These are phyloP conservation scores for Drosophila kohkoa DNA, from an alignment of 1,140 invertebrate species.

Conservation along the genomic window DNA sequence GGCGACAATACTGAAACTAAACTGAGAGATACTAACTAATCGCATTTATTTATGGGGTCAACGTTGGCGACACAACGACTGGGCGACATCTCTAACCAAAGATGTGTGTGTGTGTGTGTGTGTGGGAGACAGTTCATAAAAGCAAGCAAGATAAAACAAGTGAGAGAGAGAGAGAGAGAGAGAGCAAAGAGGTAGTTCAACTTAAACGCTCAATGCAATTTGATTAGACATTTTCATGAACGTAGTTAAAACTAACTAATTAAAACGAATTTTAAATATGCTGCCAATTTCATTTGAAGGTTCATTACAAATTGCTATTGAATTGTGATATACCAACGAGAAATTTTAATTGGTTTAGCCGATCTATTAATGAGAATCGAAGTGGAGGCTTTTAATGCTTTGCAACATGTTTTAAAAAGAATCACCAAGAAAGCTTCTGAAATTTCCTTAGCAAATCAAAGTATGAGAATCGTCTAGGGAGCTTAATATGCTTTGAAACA, in stretches of 20 bases:
- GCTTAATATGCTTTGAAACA: no score
- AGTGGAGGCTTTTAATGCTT: no score
- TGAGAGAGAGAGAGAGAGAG: no score
- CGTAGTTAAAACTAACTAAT: constrained; percentile 12
- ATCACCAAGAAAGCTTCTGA: no score
- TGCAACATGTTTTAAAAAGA: no score
- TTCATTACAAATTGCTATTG: constrained; percentile 5
- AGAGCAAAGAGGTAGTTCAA: neutral
- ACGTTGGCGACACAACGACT: constrained; percentile 31
- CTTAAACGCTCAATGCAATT: constrained; percentile 37
- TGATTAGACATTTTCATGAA: constrained; percentile 33
- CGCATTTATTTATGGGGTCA: constrained; percentile 35
- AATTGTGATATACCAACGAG: no score
- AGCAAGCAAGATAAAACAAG: neutral
- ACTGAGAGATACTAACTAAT: constrained; percentile 10
- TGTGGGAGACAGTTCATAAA: neutral
- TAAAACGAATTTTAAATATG: constrained; percentile 10
- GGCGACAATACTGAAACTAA: constrained; percentile 1
- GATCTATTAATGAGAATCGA: no score
- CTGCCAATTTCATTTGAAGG: neutral
- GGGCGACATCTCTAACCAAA: constrained; percentile 10
- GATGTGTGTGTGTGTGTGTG: no score
- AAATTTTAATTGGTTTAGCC: no score
- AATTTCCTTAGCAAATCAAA: no score
- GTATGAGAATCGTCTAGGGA: no score